These are phyloP conservation scores for Pseudocheirus occidentalis DNA, from an alignment of 2,797 vertebrate species.

Conservation along the genomic window DNA sequence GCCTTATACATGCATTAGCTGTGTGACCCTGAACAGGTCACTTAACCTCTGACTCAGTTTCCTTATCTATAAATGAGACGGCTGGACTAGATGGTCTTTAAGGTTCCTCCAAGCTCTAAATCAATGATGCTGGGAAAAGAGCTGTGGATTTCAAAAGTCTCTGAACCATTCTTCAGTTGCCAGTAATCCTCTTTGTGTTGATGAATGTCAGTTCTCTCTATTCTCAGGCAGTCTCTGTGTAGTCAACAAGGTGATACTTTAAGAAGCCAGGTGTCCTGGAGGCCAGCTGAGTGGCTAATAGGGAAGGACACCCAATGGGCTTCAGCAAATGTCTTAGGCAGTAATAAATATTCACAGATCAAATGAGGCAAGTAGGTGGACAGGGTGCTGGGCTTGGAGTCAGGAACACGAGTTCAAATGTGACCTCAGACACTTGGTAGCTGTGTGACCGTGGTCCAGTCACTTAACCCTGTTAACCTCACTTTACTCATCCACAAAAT, in stretches of 20 bases:
- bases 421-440: background rate
- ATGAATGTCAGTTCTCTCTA: background rate
- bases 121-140: background rate
- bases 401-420: background rate
- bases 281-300: background rate
- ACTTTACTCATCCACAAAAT: background rate
- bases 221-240: background rate
- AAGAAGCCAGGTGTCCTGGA: accelerated
- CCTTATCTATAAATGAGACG: background rate
- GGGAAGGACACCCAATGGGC: background rate
- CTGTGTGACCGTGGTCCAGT: background rate
- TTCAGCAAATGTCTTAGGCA: background rate
- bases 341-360: background rate
- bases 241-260: background rate
- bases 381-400: background rate
- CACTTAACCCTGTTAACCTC: background rate
- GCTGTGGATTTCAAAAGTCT: constrained; percentile 23
- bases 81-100: background rate
- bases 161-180: constrained; percentile 34
- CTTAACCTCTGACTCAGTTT: background rate
- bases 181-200: constrained; percentile 23
- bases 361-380: background rate
- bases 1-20: background rate
- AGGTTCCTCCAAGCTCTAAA: background rate
- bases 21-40: background rate